Conservation (phyloP, 2,888 invertebrate genomes). For the Isoperla grammatica region DNA sequence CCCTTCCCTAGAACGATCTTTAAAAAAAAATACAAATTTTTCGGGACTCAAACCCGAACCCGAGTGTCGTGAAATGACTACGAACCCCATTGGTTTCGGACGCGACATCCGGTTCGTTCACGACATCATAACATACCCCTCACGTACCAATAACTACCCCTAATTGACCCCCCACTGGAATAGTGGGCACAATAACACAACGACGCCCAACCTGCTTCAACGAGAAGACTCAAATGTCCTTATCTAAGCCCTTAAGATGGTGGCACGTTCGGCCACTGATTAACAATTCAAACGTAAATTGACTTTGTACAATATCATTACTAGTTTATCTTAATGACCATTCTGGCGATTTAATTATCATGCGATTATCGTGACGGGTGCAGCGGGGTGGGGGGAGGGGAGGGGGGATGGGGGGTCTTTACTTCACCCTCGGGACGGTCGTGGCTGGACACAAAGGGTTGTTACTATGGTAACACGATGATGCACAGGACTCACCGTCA, state of each 20-base stretch:
- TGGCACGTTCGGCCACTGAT: slow-evolving; percentile 3
- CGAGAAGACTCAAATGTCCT: too few species aligned
- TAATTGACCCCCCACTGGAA: too few species aligned
- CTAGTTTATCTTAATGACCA: slow-evolving; percentile 28
- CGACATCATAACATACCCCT: too few species aligned
- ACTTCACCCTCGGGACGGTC: slow-evolving; percentile 27
- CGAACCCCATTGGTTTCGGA: too few species aligned
- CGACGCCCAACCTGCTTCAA: too few species aligned
- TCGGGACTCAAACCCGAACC: too few species aligned
- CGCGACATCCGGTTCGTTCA: too few species aligned
- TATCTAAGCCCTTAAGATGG: slow-evolving; percentile 10
- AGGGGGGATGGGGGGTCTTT: slow-evolving; percentile 15
- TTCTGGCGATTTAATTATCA: slow-evolving; percentile 30
- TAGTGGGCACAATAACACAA: too few species aligned
- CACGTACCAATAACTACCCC: too few species aligned
- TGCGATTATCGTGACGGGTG: slow-evolving; percentile 24
- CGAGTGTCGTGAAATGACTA: too few species aligned
- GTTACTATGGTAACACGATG: slow-evolving; percentile 10
- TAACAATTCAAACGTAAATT: slow-evolving; percentile 19
- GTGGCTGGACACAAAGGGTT: slow-evolving; percentile 29
- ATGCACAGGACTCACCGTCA: neutral
- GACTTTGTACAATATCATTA: slow-evolving; percentile 11
- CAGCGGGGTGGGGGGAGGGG: slow-evolving; percentile 6
- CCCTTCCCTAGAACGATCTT: too few species aligned
- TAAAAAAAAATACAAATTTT: too few species aligned